Conservation (phyloP, 2,797 vertebrate species). For the Holocentrus rufus region DNA sequence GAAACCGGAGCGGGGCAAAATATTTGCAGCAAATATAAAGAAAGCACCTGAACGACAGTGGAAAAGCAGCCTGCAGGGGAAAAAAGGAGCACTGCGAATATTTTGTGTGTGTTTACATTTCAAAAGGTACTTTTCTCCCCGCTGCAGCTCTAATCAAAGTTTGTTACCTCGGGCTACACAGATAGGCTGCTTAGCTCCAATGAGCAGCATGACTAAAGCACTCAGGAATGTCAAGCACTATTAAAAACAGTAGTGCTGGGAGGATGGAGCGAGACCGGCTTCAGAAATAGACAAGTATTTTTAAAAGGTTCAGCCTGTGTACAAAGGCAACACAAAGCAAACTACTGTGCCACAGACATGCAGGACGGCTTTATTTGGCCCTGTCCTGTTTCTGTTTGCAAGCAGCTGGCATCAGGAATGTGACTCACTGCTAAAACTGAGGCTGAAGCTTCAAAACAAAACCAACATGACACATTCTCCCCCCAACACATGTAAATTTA, state of each 20-base stretch:
- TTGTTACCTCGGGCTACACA: conserved; percentile 43
- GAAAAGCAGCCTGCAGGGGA: neutral
- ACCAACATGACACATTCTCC: neutral
- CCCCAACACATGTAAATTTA: neutral
- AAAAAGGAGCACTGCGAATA: neutral
- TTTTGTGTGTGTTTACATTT: conserved; percentile 34
- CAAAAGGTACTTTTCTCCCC: neutral
- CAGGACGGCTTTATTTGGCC: too few relatives aligned
- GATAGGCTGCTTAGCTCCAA: neutral
- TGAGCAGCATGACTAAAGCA: conserved; percentile 47
- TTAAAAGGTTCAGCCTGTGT: conserved; percentile 3
- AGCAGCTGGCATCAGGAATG: neutral
- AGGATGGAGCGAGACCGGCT: neutral
- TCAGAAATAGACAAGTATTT: conserved; percentile 62
- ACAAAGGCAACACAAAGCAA: neutral
- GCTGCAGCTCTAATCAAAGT: conserved; percentile 29
- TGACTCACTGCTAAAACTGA: too few relatives aligned
- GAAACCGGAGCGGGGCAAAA: neutral
- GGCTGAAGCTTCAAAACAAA: neutral
- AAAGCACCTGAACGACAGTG: neutral
- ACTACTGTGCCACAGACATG: neutral
- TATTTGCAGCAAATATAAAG: neutral
- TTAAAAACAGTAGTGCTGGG: conserved; percentile 38
- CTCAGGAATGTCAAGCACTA: conserved; percentile 66
- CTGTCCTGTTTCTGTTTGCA: too few relatives aligned